These are phyloP conservation scores for Zaprionus africanus DNA, from an alignment of 1,140 invertebrate species.

Conservation along the genomic window DNA sequence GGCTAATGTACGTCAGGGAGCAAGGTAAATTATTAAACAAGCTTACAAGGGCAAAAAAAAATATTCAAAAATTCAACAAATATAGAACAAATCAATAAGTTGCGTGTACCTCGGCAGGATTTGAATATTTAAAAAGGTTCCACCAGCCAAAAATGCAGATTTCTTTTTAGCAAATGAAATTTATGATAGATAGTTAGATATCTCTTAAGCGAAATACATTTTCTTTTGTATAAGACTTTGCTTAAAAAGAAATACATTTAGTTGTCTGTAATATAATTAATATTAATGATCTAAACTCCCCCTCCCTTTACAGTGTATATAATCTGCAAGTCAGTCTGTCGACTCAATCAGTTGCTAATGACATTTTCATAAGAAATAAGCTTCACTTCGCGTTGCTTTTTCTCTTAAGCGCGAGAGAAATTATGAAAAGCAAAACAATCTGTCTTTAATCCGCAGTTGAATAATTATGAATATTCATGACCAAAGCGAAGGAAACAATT, in stretches of 20 bases:
- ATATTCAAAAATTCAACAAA: not conserved
- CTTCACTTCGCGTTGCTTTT: not conserved
- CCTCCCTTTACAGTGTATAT: not conserved
- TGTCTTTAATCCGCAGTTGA: not conserved
- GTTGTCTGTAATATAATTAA: not conserved
- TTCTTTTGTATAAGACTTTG: not conserved
- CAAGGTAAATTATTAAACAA: not conserved
- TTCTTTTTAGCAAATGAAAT: not conserved
- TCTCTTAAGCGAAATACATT: not conserved
- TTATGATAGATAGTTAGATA: not conserved
- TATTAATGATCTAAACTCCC: not conserved
- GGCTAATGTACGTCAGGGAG: not conserved
- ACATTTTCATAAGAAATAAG: conserved; percentile 7
- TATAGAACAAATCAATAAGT: conserved; percentile 10
- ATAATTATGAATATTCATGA: conserved; percentile 19
- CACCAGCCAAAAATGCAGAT: not conserved
- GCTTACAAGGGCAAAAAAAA: not conserved
- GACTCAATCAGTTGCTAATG: conserved; percentile 25
- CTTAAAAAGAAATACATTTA: not conserved
- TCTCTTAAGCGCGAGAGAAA: not conserved
- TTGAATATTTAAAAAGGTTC: conserved; percentile 15
- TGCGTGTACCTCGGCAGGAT: not conserved
- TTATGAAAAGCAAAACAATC: not conserved
- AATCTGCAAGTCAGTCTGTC: not conserved
- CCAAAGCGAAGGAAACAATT: not conserved